These are phyloP conservation scores for Dusona sp. DNA, from an alignment of 2,888 invertebrate species.

Conservation along the genomic window DNA sequence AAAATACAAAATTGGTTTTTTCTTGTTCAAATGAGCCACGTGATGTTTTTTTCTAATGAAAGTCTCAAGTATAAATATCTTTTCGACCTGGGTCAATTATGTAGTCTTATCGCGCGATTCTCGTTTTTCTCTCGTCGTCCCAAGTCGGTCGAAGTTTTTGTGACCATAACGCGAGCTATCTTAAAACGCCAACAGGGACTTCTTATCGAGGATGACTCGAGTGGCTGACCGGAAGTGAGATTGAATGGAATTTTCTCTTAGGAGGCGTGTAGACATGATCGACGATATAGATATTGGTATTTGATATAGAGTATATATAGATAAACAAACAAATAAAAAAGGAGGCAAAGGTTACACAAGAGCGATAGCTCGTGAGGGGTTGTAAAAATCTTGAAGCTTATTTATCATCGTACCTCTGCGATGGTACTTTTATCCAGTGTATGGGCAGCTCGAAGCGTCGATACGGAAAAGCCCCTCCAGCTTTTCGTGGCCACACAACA, in stretches of 20 bases:
- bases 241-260: slow-evolving; percentile 60
- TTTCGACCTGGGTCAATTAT: slow-evolving; percentile 40
- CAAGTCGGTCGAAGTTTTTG: slow-evolving; percentile 6
- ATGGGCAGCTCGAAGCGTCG: slow-evolving; percentile 53
- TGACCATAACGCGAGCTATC: slow-evolving; percentile 35
- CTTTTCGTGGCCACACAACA: slow-evolving; percentile 20
- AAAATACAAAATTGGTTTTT: no score
- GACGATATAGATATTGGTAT: slow-evolving; percentile 27
- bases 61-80: slow-evolving; percentile 4
- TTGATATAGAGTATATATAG: neutral
- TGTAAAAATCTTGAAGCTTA: slow-evolving; percentile 68
- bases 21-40: no score
- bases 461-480: slow-evolving; percentile 34
- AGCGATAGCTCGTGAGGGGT: slow-evolving; percentile 58
- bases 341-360: slow-evolving; percentile 37
- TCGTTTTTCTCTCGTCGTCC: slow-evolving; percentile 33
- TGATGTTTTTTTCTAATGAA: no score
- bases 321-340: slow-evolving; percentile 24
- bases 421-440: slow-evolving; percentile 53
- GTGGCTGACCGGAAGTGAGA: slow-evolving; percentile 69
- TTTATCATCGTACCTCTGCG: slow-evolving; percentile 66
- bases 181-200: slow-evolving; percentile 45
- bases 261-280: slow-evolving; percentile 8
- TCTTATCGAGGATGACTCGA: slow-evolving; percentile 64
- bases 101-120: slow-evolving; percentile 32